Conservation (phyloP, 2,888 invertebrate species). For the Allacma fusca region DNA sequence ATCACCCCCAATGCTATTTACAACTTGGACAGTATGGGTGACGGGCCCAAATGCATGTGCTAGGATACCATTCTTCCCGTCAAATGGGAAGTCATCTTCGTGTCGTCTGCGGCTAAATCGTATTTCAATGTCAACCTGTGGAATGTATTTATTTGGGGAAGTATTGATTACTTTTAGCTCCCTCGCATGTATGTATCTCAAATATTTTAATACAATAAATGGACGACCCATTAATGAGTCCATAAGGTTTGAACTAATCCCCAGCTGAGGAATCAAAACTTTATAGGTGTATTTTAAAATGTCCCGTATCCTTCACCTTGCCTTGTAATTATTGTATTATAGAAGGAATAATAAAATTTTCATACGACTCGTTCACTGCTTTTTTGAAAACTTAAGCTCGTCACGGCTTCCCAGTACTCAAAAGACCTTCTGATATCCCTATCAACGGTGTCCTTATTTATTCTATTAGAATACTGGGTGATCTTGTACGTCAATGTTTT, state of each 20-base stretch:
- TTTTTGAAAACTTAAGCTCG: constrained; percentile 46
- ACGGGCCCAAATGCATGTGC: constrained; percentile 40
- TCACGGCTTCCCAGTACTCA: constrained; percentile 51
- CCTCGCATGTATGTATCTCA: too few species aligned
- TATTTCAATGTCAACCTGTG: constrained; percentile 68
- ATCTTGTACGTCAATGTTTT: constrained; percentile 51
- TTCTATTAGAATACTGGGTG: constrained; percentile 45
- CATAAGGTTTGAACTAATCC: too few species aligned
- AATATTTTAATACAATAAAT: too few species aligned
- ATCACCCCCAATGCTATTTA: constrained; percentile 35
- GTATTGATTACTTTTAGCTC: too few species aligned
- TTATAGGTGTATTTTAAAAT: too few species aligned
- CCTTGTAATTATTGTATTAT: too few species aligned
- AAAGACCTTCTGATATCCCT: constrained; percentile 51
- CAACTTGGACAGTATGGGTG: neutral
- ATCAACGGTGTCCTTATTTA: constrained; percentile 44
- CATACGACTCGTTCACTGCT: neutral
- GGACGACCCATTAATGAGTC: too few species aligned
- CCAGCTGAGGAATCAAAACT: too few species aligned
- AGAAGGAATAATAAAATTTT: too few species aligned
- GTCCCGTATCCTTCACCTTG: too few species aligned
- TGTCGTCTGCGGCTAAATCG: constrained; percentile 89
- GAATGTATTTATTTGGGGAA: too few species aligned
- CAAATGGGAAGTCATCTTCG: constrained; percentile 95
- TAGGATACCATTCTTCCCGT: constrained; percentile 63